Conservation (phyloP, 2,888 invertebrate species). For the Napeogenes sylphis region DNA sequence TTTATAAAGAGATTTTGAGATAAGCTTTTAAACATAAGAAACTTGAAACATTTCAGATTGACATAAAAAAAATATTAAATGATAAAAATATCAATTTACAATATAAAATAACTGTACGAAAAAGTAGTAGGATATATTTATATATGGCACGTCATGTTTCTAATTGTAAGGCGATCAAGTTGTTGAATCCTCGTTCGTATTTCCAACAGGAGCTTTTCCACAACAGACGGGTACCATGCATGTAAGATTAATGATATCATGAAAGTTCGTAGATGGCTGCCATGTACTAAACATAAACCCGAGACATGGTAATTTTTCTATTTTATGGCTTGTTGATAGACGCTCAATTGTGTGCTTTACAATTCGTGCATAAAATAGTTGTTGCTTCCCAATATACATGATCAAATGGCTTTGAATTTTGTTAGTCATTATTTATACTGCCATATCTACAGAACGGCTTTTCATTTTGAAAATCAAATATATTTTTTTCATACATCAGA, state of each 20-base stretch:
- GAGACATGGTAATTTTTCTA: constrained; percentile 7
- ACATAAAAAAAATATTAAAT: too few relatives aligned
- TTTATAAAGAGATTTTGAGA: too few relatives aligned
- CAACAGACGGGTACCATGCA: constrained; percentile 15
- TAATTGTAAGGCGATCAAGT: not conserved
- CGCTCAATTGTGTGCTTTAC: constrained; percentile 5
- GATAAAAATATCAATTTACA: too few relatives aligned
- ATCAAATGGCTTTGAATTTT: not conserved
- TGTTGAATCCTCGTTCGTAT: not conserved
- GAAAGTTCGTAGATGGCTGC: constrained; percentile 7
- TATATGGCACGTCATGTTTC: not conserved
- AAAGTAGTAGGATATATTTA: too few relatives aligned
- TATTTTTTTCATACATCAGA: too few relatives aligned
- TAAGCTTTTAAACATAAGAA: too few relatives aligned
- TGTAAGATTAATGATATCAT: constrained; percentile 22
- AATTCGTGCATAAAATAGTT: constrained; percentile 1
- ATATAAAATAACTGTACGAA: too few relatives aligned
- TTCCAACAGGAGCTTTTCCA: constrained; percentile 14
- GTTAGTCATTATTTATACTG: not conserved
- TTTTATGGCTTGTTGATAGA: constrained; percentile 5
- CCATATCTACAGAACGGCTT: too few relatives aligned
- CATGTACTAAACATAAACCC: constrained; percentile 13
- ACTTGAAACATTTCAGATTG: too few relatives aligned
- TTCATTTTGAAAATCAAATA: too few relatives aligned
- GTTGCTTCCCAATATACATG: not conserved